Conservation (phyloP, 1,140 invertebrate species). For the Ericerus pela region DNA sequence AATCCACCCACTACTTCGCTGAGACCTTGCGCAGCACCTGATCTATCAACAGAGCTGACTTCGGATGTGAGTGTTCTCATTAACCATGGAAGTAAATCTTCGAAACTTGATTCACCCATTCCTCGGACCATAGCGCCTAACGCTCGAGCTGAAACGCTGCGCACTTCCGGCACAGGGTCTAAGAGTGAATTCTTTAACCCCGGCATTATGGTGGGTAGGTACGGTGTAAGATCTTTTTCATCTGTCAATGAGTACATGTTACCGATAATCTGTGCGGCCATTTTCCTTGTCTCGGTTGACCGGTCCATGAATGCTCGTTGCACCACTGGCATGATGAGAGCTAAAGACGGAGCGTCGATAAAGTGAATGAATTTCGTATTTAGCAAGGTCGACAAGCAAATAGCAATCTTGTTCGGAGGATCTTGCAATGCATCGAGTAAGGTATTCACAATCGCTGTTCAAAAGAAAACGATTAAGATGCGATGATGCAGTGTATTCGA, state of each 20-base stretch:
- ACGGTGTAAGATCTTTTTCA: constrained; percentile 94
- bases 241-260: constrained; percentile 99
- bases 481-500: background rate
- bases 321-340: constrained; percentile 97
- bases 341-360: constrained; percentile 95
- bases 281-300: constrained; percentile 93
- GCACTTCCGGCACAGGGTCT: constrained; percentile 93
- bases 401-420: constrained; percentile 87
- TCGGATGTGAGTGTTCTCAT: constrained; percentile 97
- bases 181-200: constrained; percentile 89
- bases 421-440: constrained; percentile 88
- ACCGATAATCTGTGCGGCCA: constrained; percentile 98
- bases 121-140: constrained; percentile 94
- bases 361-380: constrained; percentile 99
- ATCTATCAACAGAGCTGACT: constrained; percentile 84
- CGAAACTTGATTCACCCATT: constrained; percentile 90
- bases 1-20: constrained; percentile 90
- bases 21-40: constrained; percentile 93
- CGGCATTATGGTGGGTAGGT: constrained; percentile 90
- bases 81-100: constrained; percentile 90
- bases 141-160: constrained; percentile 82
- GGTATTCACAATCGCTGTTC: constrained; percentile 71
- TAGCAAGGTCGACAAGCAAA: constrained; percentile 77
- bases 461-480: constrained; percentile 17
- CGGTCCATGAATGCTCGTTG: constrained; percentile 92